Conservation (phyloP, 2,888 invertebrate species). For the Gymnosoma rotundatum region DNA sequence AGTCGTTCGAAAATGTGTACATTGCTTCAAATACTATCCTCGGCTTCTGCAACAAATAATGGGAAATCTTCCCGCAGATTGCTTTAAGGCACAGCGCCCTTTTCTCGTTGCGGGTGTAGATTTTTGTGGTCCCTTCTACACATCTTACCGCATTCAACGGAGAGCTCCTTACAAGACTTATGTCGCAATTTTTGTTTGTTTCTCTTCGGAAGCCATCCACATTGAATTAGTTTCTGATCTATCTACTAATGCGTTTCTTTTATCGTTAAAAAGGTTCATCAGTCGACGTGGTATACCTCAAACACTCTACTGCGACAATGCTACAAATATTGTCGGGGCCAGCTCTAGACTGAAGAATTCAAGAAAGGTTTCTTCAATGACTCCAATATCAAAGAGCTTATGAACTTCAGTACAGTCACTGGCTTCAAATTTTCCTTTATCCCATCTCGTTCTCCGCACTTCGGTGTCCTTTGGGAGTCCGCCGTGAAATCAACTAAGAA, state of each 20-base stretch:
- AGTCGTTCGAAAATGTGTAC: too few species aligned
- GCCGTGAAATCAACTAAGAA: conserved; percentile 56
- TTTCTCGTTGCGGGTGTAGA: conserved; percentile 44
- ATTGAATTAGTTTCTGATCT: conserved; percentile 68
- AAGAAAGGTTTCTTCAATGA: conserved; percentile 14
- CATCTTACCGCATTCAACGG: conserved; percentile 53
- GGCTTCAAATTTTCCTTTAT: conserved; percentile 43
- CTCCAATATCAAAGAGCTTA: neutral
- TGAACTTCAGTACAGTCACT: conserved; percentile 11
- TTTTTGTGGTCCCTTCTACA: conserved; percentile 61
- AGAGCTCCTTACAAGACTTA: conserved; percentile 36
- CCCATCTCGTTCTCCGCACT: conserved; percentile 11
- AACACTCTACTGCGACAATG: conserved; percentile 26
- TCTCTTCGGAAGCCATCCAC: conserved; percentile 65
- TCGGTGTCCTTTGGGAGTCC: conserved; percentile 18
- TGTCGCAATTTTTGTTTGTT: conserved; percentile 57
- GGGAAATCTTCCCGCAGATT: too few species aligned
- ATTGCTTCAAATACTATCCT: too few species aligned
- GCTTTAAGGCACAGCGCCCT: too few species aligned
- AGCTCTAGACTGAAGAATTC: neutral
- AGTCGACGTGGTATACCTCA: neutral
- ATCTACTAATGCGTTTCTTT: conserved; percentile 63
- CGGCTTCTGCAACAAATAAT: too few species aligned
- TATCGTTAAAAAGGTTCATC: conserved; percentile 1
- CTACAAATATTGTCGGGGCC: conserved; percentile 41